A percentile compares a stretch with the other conserved stretches of the same genome.
Conservation (phyloP, 2,888 invertebrate genomes). For the Opisthograptis luteolata region DNA sequence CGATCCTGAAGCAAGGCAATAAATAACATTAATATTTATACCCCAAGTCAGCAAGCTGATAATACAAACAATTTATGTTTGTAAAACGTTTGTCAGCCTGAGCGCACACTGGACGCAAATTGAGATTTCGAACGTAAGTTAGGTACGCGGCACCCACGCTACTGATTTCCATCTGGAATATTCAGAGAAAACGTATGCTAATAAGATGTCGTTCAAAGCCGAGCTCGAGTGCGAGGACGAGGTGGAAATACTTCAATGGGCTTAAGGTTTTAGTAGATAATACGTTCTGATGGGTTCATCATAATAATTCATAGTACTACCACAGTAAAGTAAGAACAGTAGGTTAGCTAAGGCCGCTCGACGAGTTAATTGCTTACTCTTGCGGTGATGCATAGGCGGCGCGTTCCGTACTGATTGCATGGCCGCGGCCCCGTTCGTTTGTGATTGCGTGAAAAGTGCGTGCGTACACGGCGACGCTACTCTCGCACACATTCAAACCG, state of each 20-base stretch:
- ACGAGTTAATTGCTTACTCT: too few species aligned
- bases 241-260: slow-evolving; percentile 7
- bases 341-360: too few species aligned
- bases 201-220: slow-evolving; percentile 10
- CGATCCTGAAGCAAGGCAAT: slow-evolving; percentile 16
- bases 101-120: slow-evolving; percentile 45
- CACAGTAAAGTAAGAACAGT: too few species aligned
- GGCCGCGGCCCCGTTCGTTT: too few species aligned
- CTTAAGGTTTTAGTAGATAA: neutral
- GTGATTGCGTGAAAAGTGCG: too few species aligned
- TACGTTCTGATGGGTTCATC: too few species aligned
- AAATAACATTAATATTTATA: slow-evolving; percentile 32
- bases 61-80: slow-evolving; percentile 33
- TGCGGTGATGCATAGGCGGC: too few species aligned
- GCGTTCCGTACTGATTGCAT: too few species aligned
- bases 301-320: too few species aligned
- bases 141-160: slow-evolving; percentile 44
- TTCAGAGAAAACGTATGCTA: slow-evolving; percentile 22
- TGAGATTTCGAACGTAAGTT: slow-evolving; percentile 51
- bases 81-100: slow-evolving; percentile 35
- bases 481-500: too few species aligned
- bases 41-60: slow-evolving; percentile 29
- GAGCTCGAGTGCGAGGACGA: neutral
- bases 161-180: slow-evolving; percentile 50
- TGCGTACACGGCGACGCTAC: too few species aligned